Percentiles rank a stretch among this genome's conserved stretches.
These are phyloP conservation scores for Hydractinia echinata DNA, from an alignment of 30 jellyfish, hydroid and myxozoan species.

Conservation along the genomic window DNA sequence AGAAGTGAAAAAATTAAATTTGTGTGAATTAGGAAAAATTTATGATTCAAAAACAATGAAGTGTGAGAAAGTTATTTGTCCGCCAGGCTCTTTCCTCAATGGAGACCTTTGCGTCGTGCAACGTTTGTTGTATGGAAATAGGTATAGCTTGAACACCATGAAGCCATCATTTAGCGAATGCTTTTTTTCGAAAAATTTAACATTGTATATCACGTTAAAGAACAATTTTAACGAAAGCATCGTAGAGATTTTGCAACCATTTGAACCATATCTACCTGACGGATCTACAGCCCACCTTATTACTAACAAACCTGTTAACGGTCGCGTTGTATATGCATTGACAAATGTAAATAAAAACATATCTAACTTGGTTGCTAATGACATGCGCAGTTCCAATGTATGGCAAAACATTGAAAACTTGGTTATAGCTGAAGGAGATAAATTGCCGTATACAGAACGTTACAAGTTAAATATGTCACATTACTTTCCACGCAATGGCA, in stretches of 20 bases:
- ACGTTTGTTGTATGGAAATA: too few relatives aligned
- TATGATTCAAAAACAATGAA: conserved; percentile 2
- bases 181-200: not conserved
- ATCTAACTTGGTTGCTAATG: not conserved
- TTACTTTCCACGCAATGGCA: not conserved
- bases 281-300: not conserved
- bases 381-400: not conserved
- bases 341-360: too few relatives aligned
- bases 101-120: not conserved
- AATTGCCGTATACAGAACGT: not conserved
- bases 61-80: not conserved
- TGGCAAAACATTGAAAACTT: not conserved
- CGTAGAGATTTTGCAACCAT: not conserved
- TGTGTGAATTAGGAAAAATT: not conserved
- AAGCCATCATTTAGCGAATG: not conserved
- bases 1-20: not conserved
- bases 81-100: not conserved
- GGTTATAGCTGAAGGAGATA: not conserved
- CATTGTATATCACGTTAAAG: not conserved
- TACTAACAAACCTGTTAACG: not conserved
- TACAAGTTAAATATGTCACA: not conserved
- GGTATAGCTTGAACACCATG: not conserved
- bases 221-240: not conserved
- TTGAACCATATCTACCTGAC: not conserved
- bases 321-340: not conserved